Percentiles rank a stretch among this genome's conserved stretches.
phyloP scores from a whole-genome alignment of 2,113 vertebrate species.

The Seriola rivoliana region DNA sequence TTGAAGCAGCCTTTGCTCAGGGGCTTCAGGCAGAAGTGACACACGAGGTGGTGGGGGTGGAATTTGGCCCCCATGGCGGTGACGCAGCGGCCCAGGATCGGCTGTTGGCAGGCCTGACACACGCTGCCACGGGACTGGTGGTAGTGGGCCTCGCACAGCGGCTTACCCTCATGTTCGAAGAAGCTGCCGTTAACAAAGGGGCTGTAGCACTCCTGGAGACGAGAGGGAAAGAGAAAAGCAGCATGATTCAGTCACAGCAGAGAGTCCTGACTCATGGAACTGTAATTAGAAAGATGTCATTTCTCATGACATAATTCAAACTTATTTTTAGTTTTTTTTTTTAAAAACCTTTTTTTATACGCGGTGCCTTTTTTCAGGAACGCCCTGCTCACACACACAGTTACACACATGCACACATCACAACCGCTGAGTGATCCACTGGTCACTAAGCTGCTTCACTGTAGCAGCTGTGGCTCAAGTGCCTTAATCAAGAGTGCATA shows the following conservation, averaged over 20 bases:
- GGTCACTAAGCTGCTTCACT: background rate
- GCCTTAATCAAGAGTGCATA: background rate
- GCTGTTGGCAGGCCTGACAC: constrained; percentile 92
- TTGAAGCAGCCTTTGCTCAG: constrained; percentile 95
- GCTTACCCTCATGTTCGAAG: constrained; percentile 92
- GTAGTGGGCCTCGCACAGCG: constrained; percentile 93
- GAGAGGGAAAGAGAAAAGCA: background rate
- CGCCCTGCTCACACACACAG: background rate
- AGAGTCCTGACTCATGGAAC: constrained; percentile 24
- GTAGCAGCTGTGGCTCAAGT: background rate
- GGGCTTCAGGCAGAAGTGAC: constrained; percentile 92
- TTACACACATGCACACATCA: background rate
- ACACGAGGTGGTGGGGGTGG: constrained; percentile 94
- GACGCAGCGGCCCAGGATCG: constrained; percentile 93
- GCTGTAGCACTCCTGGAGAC: constrained; percentile 88
- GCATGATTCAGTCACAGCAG: background rate
- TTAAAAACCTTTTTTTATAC: background rate
- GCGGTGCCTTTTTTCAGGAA: background rate
- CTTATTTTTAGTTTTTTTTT: constrained; percentile 37
- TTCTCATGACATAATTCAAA: constrained; percentile 43
- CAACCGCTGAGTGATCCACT: background rate
- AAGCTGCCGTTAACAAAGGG: constrained; percentile 93
- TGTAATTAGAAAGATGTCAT: constrained; percentile 22
- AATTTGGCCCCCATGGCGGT: constrained; percentile 94
- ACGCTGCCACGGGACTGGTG: constrained; percentile 91